Conservation (phyloP, 2,888 invertebrate species). For the Drosophila maculinotata region DNA sequence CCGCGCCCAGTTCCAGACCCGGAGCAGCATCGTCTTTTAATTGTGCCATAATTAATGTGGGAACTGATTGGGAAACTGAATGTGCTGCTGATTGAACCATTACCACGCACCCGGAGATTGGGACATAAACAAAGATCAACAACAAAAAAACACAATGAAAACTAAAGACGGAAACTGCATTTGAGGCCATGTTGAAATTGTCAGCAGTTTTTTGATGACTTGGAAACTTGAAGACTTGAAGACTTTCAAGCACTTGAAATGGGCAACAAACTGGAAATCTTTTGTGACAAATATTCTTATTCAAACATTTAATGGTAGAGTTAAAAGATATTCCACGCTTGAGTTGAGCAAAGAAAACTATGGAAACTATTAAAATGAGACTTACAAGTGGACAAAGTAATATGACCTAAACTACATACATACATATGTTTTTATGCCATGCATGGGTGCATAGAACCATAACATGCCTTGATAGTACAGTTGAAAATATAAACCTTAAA, state of each 20-base stretch:
- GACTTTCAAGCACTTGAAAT: constrained; percentile 48
- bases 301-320: constrained; percentile 8
- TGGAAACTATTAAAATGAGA: not conserved
- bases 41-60: constrained; percentile 79
- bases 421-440: too few relatives aligned
- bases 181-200: constrained; percentile 59
- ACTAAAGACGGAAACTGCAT: constrained; percentile 10
- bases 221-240: too few relatives aligned
- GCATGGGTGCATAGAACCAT: too few relatives aligned
- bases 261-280: constrained; percentile 2
- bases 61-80: constrained; percentile 68
- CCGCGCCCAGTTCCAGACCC: constrained; percentile 42
- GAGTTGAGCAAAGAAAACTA: not conserved
- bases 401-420: not conserved
- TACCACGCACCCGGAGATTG: constrained; percentile 50
- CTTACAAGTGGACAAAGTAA: constrained; percentile 11
- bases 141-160: not conserved
- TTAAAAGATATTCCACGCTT: constrained; percentile 14
- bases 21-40: constrained; percentile 71
- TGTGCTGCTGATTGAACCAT: constrained; percentile 70
- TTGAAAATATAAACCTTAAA: too few relatives aligned
- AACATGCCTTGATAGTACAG: too few relatives aligned
- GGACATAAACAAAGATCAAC: constrained; percentile 26
- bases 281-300: constrained; percentile 23
- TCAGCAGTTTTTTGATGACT: constrained; percentile 45